A percentile compares a stretch with the other conserved stretches of the same genome.
These are phyloP conservation scores for Rhinophrynus dorsalis DNA, from an alignment of 2,797 vertebrate species.

Conservation along the genomic window DNA sequence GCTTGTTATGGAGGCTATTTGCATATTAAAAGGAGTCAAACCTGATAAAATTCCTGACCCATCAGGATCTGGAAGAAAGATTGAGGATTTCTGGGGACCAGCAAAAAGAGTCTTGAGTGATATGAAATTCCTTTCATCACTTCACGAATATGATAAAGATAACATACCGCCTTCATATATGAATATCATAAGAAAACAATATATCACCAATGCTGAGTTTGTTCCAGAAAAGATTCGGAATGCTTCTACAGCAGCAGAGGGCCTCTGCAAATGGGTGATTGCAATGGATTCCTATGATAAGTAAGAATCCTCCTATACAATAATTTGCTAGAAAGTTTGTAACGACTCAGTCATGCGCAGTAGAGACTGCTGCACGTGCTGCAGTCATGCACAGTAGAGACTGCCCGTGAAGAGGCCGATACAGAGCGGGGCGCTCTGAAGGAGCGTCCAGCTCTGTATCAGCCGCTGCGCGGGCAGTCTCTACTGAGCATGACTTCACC, in stretches of 20 bases:
- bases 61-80: constrained; percentile 80
- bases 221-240: constrained; percentile 88
- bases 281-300: constrained; percentile 87
- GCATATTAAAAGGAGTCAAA: constrained; percentile 90
- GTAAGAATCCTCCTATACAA: no score
- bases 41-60: constrained; percentile 85
- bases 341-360: no score
- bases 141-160: constrained; percentile 89
- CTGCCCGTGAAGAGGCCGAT: no score
- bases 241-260: constrained; percentile 87
- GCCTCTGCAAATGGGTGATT: constrained; percentile 89
- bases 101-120: constrained; percentile 88
- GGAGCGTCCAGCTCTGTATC: no score
- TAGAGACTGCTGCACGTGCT: no score
- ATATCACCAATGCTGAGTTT: constrained; percentile 89
- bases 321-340: no score
- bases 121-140: constrained; percentile 86
- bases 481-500: no score
- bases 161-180: constrained; percentile 80
- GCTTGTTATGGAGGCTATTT: constrained; percentile 91
- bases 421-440: no score
- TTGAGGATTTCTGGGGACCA: constrained; percentile 90
- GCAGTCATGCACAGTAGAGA: no score
- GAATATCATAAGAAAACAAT: constrained; percentile 80
- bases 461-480: no score